A percentile compares a stretch with the other conserved stretches of the same genome.
Conservation (phyloP, 1,140 invertebrate genomes). For the Gyrodactylus bullatarudis region DNA sequence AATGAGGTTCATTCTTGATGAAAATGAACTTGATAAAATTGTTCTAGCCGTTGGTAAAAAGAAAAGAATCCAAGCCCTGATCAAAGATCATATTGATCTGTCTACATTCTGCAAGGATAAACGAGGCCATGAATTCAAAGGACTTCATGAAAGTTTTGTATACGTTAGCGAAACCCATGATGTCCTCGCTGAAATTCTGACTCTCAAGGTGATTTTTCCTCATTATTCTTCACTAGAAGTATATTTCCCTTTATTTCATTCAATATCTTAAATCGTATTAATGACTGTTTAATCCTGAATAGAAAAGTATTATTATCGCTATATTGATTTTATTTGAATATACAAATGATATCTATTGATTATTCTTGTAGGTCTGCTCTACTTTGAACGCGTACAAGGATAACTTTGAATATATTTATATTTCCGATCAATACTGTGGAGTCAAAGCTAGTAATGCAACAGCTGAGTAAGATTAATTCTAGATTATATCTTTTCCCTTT, state of each 20-base stretch:
- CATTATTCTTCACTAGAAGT: not conserved
- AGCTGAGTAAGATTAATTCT: conserved; percentile 9
- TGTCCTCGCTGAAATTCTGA: conserved; percentile 41
- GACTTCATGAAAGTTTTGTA: conserved; percentile 38
- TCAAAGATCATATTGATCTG: conserved; percentile 32
- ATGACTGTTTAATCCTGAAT: not conserved
- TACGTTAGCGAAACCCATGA: conserved; percentile 62
- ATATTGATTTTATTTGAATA: not conserved
- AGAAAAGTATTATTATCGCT: not conserved
- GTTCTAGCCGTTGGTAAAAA: conserved; percentile 63
- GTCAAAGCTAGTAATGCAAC: not conserved
- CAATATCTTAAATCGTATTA: conserved; percentile 5
- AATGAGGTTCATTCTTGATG: not conserved
- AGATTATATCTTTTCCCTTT: conserved; percentile 8
- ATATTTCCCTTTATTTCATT: not conserved
- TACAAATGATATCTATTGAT: conserved; percentile 6
- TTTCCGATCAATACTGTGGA: conserved; percentile 59
- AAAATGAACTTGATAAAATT: conserved; percentile 47
- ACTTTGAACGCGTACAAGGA: conserved; percentile 49
- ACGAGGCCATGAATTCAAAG: conserved; percentile 46
- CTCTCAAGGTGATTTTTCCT: conserved; percentile 32
- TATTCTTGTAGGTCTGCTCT: conserved; percentile 20
- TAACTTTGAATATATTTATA: conserved; percentile 68
- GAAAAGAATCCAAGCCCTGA: conserved; percentile 41
- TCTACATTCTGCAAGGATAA: conserved; percentile 52